Base-by-base conservation (phyloP, 1,140 invertebrate species). In the Eubasilissa regina region DNA sequence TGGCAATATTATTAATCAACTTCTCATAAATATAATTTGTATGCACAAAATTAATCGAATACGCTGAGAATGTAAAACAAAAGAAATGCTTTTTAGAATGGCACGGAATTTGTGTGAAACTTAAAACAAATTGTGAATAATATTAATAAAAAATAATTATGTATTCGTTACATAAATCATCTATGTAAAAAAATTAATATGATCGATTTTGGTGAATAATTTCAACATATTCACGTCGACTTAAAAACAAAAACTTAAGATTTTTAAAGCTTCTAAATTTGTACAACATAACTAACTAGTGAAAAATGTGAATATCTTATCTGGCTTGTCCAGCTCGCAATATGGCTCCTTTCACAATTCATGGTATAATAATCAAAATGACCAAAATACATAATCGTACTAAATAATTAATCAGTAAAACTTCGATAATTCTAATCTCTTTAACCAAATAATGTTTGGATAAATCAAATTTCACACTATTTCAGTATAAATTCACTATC, bases 191-290 rank as follows among this genome's bases (percentile, higher is more conserved):
- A 35, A 35, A 35, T 35, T 1, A 35, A 35, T 6, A 35, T 35
- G 1, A 51, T 51, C 11, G n/a, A 51, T 51, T 51, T 51, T 51
- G 48, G 11, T 51, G 11, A 51, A 51, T 12, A 13, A 25, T 64
- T 64, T n/a, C 12, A 19, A 64, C 60, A 12, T 64, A 35, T 35
- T n/a, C 9, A 64, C 60, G 19, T 25, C 25, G 25, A 62, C 13
- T 13, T 44, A 64, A 56, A 35, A 64, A 64, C 19, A 64, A 51
- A 51, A 64, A 64, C 60, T 64, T 43, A 64, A 64, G 13, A 64
- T 43, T 64, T 43, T 64, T 64, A 64, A 64, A 64, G 60, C 60
- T 64, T 64, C 60, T 64, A 64, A 64, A 35, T 64, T 64, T 64
- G 60, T 64, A 64, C 60, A 64, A 25, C 19, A 43, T 25, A 62